Percentiles rank a stretch among this genome's conserved stretches.
Conservation (phyloP, 2,797 vertebrate genomes). For the Thripadectes ignobilis region DNA sequence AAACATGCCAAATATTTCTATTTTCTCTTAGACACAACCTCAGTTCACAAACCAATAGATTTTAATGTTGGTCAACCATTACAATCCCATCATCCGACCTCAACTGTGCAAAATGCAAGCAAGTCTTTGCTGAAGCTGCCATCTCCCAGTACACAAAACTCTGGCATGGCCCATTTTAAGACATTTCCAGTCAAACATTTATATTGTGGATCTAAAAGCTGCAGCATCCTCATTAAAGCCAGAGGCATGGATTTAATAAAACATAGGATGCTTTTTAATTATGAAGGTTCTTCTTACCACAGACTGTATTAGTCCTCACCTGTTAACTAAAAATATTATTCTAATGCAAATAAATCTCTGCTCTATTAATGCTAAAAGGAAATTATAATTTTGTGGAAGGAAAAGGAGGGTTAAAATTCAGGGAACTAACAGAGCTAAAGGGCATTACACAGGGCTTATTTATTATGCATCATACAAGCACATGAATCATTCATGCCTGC, state of each 20-base stretch:
- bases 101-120: neutral
- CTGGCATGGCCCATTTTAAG: neutral
- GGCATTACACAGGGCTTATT: conserved; percentile 19
- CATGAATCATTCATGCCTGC: conserved; percentile 59
- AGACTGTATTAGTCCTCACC: neutral
- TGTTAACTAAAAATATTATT: neutral
- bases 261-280: neutral
- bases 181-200: neutral
- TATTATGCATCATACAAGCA: conserved; percentile 52
- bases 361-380: neutral
- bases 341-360: neutral
- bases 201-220: neutral
- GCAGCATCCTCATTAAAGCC: conserved; percentile 4
- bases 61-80: neutral
- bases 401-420: conserved; percentile 21
- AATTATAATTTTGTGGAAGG: neutral
- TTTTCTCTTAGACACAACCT: neutral
- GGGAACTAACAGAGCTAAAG: neutral
- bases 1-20: neutral
- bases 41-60: fast-evolving
- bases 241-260: conserved; percentile 25
- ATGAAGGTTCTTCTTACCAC: neutral
- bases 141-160: neutral
- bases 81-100: neutral
- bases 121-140: neutral